These are phyloP conservation scores for Lordiphosa andalusiaca DNA, from an alignment of 2,888 invertebrate genomes.

Conservation along the genomic window DNA sequence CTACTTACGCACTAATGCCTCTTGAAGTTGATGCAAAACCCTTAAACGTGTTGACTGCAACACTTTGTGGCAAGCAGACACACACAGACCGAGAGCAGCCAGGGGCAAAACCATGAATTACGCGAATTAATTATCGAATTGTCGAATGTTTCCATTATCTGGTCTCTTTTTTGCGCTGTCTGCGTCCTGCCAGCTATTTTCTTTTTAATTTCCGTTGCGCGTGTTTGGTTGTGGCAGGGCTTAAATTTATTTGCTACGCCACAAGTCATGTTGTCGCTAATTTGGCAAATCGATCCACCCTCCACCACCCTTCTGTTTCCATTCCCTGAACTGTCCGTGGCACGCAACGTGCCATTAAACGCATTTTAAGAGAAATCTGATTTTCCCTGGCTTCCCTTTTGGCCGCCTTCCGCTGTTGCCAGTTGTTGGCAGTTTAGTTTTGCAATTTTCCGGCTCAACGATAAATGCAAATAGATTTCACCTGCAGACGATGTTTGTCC, in stretches of 20 bases:
- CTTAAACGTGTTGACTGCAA: conserved; percentile 67
- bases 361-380: conserved; percentile 34
- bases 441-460: conserved; percentile 70
- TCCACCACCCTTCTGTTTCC: conserved; percentile 2
- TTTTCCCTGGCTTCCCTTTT: conserved; percentile 14
- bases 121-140: conserved; percentile 37
- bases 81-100: conserved; percentile 5
- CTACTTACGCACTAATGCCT: conserved; percentile 68
- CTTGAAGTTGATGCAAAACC: conserved; percentile 59
- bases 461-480: conserved; percentile 74
- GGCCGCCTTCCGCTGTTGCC: conserved; percentile 25
- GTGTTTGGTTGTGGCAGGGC: conserved; percentile 25
- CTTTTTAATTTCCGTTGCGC: conserved; percentile 44
- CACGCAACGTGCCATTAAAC: conserved; percentile 41
- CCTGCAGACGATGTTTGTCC: conserved; percentile 70
- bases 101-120: conserved; percentile 20
- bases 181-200: conserved; percentile 15
- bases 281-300: conserved; percentile 38
- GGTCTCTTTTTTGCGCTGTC: conserved; percentile 4
- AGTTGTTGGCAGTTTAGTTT: conserved; percentile 54
- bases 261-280: conserved; percentile 52
- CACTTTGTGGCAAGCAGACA: conserved; percentile 51
- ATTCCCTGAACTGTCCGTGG: conserved; percentile 19
- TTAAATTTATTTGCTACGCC: conserved; percentile 43
- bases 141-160: conserved; percentile 29